phyloP scores from a whole-genome alignment of 2,797 vertebrate species.

The Eulemur albifrons region DNA sequence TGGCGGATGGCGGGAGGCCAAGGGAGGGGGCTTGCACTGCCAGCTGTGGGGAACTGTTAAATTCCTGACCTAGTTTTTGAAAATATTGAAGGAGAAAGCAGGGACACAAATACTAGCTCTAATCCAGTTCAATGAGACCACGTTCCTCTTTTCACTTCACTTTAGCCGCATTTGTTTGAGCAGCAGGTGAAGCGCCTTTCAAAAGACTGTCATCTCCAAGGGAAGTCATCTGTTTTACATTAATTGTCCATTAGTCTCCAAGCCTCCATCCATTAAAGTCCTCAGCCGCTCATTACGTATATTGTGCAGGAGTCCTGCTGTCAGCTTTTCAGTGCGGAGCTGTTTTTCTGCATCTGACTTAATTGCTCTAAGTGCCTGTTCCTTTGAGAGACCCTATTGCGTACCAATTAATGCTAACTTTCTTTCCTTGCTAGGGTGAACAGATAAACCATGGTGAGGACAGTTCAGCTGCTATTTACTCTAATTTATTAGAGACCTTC shows the following conservation, averaged over 20 bases:
- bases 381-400: constrained; percentile 33
- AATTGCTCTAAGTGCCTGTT: constrained; percentile 75
- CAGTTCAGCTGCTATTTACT: constrained; percentile 17
- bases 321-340: constrained; percentile 56
- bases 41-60: neutral
- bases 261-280: constrained; percentile 68
- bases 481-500: constrained; percentile 29
- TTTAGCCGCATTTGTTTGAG: constrained; percentile 46
- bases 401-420: constrained; percentile 60
- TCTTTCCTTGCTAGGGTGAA: neutral
- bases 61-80: constrained; percentile 61
- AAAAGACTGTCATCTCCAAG: constrained; percentile 58
- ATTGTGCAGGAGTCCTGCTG: constrained; percentile 42
- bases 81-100: constrained; percentile 63
- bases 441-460: neutral
- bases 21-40: no score
- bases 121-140: neutral
- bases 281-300: constrained; percentile 47
- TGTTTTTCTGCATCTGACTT: constrained; percentile 69
- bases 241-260: constrained; percentile 75
- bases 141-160: constrained; percentile 2
- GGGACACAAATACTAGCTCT: neutral
- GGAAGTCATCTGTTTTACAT: constrained; percentile 74
- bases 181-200: constrained; percentile 71
- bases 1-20: fast-evolving